Evolutionary conservation across 2,888 invertebrate genomes (phyloP), one percentile per base, ranked within the genome.

Genomic region (Disparrhopalites patrizii): DNA sequence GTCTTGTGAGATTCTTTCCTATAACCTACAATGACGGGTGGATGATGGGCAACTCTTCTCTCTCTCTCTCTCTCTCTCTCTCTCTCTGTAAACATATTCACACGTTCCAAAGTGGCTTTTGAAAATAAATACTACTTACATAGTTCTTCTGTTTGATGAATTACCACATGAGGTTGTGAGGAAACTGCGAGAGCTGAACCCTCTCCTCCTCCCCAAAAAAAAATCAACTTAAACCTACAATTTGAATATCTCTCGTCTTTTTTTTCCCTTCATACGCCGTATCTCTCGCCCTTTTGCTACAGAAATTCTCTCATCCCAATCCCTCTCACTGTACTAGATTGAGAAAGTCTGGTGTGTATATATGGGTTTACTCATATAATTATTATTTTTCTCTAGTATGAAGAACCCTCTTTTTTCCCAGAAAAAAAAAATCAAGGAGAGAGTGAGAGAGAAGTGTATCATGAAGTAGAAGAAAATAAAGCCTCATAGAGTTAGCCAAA

Each of bases 51-150:
- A 10, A 15, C n/a, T 40, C 18, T 7, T 36, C 15, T 36, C 8
- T 36, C 7, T 7, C 15, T 10, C 40, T 40, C 40, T 40, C n/a
- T n/a, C n/a, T n/a, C n/a, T n/a, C n/a, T n/a, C 3, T 20, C 3
- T 36, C 2, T 50, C 13, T 60, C 31, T 30, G 47, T 60, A 60
- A 30, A 50, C 23, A 60, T 47, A 50, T 47, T 38, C 33, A 38
- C 18, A 36, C 38, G 30, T 54, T 54, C 54, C 30, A 25, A 38
- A 15, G 56, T 57, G 56, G 56, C 31, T 57, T 57, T 57, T 25
- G 3, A 57, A 57, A 57, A 57, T 57, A 57, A 57, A 57, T 57
- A 57, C 56, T 57, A 57, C 38, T 57, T 57, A 33, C n/a, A n/a
- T n/a, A n/a, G n/a, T n/a, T n/a, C 38, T 57, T 31, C 33, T 38